These are phyloP conservation scores for Capitulum mitella DNA, from an alignment of 2,888 invertebrate genomes.

Conservation along the genomic window DNA sequence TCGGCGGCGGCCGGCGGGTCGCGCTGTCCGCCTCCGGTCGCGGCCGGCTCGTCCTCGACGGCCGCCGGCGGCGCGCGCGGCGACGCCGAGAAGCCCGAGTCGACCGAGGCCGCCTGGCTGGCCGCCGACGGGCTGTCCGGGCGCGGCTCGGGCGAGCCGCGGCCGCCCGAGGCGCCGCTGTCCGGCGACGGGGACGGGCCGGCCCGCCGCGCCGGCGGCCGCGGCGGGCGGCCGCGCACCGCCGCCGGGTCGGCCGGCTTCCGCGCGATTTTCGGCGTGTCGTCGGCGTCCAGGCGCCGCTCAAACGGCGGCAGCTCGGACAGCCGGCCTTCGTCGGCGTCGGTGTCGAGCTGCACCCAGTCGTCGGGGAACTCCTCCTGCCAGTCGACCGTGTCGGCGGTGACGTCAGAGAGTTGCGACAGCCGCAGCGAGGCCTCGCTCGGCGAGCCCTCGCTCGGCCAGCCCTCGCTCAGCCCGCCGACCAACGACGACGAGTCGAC, in stretches of 20 bases:
- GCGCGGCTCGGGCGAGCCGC: too few relatives aligned
- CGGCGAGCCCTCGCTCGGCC: background rate
- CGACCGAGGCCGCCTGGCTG: background rate
- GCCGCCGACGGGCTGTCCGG: background rate
- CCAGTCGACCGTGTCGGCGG: background rate
- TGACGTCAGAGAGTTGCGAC: background rate
- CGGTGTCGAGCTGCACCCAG: background rate
- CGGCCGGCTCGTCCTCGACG: background rate
- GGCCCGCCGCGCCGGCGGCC: background rate
- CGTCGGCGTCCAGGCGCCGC: background rate
- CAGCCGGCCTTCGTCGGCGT: background rate
- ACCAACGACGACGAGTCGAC: too few relatives aligned
- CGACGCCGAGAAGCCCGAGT: background rate
- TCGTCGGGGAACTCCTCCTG: background rate
- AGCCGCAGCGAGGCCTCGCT: background rate
- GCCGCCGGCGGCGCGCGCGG: background rate
- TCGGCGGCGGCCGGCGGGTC: background rate
- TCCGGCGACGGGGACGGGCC: background rate
- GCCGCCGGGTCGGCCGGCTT: background rate
- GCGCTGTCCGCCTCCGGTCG: background rate
- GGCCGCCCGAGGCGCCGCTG: background rate
- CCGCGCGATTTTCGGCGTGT: background rate
- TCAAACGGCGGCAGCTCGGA: conserved; percentile 7
- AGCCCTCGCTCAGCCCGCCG: background rate
- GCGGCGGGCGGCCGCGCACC: background rate